phyloP scores from a whole-genome alignment of 2,888 invertebrate genomes.

The Mythimna ferrago region DNA sequence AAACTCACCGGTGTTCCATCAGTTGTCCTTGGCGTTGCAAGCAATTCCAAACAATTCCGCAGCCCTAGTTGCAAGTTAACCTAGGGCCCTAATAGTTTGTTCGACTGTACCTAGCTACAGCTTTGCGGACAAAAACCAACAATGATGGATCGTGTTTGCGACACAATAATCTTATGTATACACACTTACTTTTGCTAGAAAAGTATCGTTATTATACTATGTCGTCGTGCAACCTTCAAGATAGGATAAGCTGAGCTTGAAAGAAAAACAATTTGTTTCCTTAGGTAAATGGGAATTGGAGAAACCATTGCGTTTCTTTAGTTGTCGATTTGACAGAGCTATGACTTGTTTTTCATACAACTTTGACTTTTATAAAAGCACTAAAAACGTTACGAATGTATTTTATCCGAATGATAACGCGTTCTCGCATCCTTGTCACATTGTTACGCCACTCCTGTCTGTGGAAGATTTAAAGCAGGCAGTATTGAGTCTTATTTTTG shows the following conservation, averaged over 20 bases:
- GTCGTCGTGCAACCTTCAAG: conserved; percentile 23
- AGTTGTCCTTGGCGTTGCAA: no score
- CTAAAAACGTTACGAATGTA: not conserved
- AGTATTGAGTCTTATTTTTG: not conserved
- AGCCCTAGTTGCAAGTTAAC: no score
- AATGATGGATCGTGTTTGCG: conserved; percentile 69
- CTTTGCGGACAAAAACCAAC: conserved; percentile 69
- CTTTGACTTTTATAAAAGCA: not conserved
- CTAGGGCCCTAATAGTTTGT: not conserved
- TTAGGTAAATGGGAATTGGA: conserved; percentile 11
- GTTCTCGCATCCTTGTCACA: not conserved
- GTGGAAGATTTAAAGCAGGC: no score
- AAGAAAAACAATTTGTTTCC: conserved; percentile 37
- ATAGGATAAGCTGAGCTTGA: conserved; percentile 37
- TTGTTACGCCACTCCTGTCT: not conserved
- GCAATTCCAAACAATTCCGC: no score
- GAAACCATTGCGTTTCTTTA: conserved; percentile 9
- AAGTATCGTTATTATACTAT: conserved; percentile 40
- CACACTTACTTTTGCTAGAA: conserved; percentile 32
- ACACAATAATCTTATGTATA: conserved; percentile 57
- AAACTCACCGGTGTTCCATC: no score
- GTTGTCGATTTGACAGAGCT: conserved; percentile 14
- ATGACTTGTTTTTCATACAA: not conserved
- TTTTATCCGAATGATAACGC: no score
- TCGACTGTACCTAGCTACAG: conserved; percentile 34